These are phyloP conservation scores for Toxostoma redivivum DNA, from an alignment of 2,113 vertebrate species.

Conservation along the genomic window DNA sequence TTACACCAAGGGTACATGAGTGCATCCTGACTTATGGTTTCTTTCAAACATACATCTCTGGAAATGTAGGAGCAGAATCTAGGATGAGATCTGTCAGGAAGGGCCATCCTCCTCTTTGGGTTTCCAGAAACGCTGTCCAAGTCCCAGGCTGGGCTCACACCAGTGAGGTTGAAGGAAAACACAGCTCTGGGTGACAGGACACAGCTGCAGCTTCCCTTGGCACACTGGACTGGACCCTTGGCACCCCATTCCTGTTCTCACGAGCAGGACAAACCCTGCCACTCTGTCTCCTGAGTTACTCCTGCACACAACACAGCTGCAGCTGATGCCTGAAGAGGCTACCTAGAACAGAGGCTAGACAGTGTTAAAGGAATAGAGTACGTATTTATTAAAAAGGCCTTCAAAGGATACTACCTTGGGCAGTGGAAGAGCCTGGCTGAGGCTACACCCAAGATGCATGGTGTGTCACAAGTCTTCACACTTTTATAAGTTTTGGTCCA, in stretches of 20 bases:
- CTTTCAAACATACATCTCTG: neutral
- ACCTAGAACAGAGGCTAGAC: too few relatives aligned
- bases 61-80: neutral
- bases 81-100: neutral
- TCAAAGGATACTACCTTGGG: too few relatives aligned
- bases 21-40: rapidly evolving
- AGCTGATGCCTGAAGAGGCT: neutral
- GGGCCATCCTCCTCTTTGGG: neutral
- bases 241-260: neutral
- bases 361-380: too few relatives aligned
- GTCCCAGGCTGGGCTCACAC: neutral
- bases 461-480: too few relatives aligned
- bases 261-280: neutral
- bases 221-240: rapidly evolving
- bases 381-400: too few relatives aligned
- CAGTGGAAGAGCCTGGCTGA: too few relatives aligned
- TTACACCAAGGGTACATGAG: too few relatives aligned
- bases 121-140: neutral
- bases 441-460: too few relatives aligned
- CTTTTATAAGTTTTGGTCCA: too few relatives aligned
- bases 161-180: neutral
- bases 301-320: neutral
- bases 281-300: neutral
- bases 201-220: neutral
- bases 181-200: neutral